Conservation (phyloP, 2,797 vertebrate genomes). For the Rhinophrynus dorsalis region DNA sequence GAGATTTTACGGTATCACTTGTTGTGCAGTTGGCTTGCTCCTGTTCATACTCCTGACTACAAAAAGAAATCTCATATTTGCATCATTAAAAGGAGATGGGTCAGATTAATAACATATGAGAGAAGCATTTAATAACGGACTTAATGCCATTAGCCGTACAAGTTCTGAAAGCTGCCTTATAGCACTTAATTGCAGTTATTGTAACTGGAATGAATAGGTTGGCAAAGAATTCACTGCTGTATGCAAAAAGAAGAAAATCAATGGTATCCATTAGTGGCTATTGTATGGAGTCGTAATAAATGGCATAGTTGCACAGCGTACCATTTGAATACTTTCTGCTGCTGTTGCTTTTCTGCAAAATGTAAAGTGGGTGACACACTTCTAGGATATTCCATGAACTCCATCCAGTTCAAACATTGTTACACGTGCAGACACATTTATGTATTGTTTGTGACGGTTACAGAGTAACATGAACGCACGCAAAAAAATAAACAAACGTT, state of each 20-base stretch:
- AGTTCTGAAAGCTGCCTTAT: conserved; percentile 55
- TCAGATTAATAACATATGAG: conserved; percentile 3
- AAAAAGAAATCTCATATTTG: no score
- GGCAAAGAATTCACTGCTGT: conserved; percentile 53
- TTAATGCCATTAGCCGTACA: conserved; percentile 55
- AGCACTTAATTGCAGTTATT: conserved; percentile 54
- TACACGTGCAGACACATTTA: no score
- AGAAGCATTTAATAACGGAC: conserved; percentile 62
- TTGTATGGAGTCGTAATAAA: conserved; percentile 47
- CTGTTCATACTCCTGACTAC: no score
- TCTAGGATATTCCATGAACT: no score
- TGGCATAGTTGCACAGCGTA: conserved; percentile 28
- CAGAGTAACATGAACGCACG: no score
- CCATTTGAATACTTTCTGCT: conserved; percentile 1
- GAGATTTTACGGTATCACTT: no score
- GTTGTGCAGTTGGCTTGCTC: no score
- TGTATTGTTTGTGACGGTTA: no score
- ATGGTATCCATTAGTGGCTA: conserved; percentile 46
- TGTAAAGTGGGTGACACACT: no score
- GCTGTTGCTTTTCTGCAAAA: not conserved
- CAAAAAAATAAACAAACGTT: no score
- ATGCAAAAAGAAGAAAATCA: conserved; percentile 49
- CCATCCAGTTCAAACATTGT: no score
- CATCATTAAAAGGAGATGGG: no score
- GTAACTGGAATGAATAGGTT: conserved; percentile 50